Base-by-base conservation (phyloP, 1,140 invertebrate species). In the Dreissena polymorpha region DNA sequence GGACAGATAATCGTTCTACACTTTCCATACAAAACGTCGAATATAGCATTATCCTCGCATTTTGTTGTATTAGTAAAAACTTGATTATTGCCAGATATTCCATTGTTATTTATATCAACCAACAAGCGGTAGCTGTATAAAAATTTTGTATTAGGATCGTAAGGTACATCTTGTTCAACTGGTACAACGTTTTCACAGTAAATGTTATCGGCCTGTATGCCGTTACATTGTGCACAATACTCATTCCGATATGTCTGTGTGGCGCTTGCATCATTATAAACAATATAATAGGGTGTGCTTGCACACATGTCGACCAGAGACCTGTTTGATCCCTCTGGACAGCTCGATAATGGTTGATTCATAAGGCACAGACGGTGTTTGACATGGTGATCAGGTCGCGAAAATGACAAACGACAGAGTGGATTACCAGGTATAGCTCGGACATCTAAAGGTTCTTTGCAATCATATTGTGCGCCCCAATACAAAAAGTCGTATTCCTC, bases 61-160 rank as follows among this genome's bases (percentile, higher is more conserved):
- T 65, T 82, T 63, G 69, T 3, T 63, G 39, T 39, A 39, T 39
- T 5, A 39, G 39, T 39, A 39, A 39, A 39, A 39, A 39, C 39
- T 5, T 39, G 3, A 39, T 39, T 39, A 39, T 39, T 39, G 2
- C 8, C 39, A 39, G 39, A 39, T 39, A 39, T 21, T 67, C 55
- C n/a, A 57, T 39, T 49, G 10, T 55, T 73, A 70, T 86, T 86
- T 16, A 87, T 55, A 71, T 89, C 87, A 21, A 89, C 53, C 1
- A 88, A 83, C 29, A 89, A 78, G 16, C 85, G 80, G 74, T 83
- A 89, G 21, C 87, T 72, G 51, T 85, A 85, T 14, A 76, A 49
- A 0, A 64, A 7, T 23, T n/a, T n/a, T 18, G 23, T 29, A 69
- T 18, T 13, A 27, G 18, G 18, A 7, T n/a, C 23, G 25, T 21